Evolutionary conservation across 2,113 vertebrate genomes (phyloP).

Genomic region (Aptenodytes forsteri): DNA sequence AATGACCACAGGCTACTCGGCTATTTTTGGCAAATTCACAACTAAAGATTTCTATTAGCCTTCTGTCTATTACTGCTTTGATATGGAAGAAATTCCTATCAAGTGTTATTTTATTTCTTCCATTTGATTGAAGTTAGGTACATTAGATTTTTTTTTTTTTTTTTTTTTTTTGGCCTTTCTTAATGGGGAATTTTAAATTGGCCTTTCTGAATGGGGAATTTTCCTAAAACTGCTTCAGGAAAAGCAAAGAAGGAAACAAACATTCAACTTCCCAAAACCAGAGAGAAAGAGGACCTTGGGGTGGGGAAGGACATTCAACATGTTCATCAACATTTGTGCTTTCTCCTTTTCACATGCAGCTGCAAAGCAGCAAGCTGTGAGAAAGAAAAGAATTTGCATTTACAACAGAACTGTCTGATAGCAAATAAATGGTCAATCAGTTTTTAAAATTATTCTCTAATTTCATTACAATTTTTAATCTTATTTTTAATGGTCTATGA

Average conservation of each 20-base stretch:
- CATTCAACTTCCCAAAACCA: background rate
- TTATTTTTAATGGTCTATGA: background rate
- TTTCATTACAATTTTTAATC: background rate
- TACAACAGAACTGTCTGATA: background rate
- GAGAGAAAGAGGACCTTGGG: background rate
- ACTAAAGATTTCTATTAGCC: background rate
- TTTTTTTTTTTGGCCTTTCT: background rate
- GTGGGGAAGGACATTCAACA: background rate
- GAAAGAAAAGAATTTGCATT: background rate
- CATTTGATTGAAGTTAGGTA: background rate
- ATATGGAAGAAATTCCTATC: background rate
- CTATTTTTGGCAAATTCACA: background rate
- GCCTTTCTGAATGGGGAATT: background rate
- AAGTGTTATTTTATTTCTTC: background rate
- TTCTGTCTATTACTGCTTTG: background rate
- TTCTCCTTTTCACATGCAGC: background rate
- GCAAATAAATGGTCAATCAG: background rate
- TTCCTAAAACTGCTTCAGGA: background rate
- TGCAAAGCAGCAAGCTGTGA: background rate
- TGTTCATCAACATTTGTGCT: background rate
- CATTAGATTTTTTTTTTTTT: background rate
- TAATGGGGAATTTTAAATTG: background rate
- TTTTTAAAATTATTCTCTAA: background rate
- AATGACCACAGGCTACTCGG: background rate
- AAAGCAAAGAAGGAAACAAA: background rate